Evolutionary conservation across 1,140 invertebrate species (phyloP).

Genomic region (Lamellibrachia luymesi): DNA sequence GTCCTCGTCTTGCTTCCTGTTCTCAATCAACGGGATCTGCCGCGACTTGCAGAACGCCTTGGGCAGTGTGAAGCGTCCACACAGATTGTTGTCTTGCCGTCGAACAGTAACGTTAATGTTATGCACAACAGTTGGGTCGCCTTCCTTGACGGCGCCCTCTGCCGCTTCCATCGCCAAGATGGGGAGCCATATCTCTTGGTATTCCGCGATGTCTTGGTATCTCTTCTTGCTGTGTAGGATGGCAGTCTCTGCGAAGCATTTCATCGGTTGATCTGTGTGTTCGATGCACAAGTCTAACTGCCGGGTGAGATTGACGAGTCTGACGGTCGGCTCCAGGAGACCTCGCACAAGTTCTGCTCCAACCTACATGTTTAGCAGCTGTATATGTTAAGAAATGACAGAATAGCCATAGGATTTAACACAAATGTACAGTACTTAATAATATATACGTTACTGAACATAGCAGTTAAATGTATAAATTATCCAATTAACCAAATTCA

Average conservation of each 20-base stretch:
- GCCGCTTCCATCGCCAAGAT: too few species aligned
- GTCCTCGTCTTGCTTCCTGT: not conserved
- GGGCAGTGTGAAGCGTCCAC: constrained; percentile 38
- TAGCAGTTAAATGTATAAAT: too few species aligned
- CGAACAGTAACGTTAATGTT: too few species aligned
- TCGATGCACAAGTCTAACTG: constrained; percentile 41
- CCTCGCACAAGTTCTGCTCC: constrained; percentile 27
- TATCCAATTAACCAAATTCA: too few species aligned
- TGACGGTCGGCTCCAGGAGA: constrained; percentile 39
- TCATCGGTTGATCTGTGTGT: too few species aligned
- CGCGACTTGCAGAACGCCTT: constrained; percentile 39
- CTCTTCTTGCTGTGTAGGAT: constrained; percentile 23
- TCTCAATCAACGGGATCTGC: constrained; percentile 31
- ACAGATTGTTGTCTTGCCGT: not conserved
- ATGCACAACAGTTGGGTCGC: too few species aligned
- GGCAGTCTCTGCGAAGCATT: not conserved
- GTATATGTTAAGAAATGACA: too few species aligned
- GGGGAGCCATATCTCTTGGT: too few species aligned
- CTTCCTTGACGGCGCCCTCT: too few species aligned
- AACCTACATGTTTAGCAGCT: constrained; percentile 17
- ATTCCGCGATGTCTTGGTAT: constrained; percentile 33
- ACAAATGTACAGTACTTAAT: too few species aligned
- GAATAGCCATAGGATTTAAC: too few species aligned
- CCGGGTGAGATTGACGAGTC: constrained; percentile 44
- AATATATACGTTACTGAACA: too few species aligned